Conservation (phyloP, 2,797 vertebrate genomes). For the Anniella stebbinsi region DNA sequence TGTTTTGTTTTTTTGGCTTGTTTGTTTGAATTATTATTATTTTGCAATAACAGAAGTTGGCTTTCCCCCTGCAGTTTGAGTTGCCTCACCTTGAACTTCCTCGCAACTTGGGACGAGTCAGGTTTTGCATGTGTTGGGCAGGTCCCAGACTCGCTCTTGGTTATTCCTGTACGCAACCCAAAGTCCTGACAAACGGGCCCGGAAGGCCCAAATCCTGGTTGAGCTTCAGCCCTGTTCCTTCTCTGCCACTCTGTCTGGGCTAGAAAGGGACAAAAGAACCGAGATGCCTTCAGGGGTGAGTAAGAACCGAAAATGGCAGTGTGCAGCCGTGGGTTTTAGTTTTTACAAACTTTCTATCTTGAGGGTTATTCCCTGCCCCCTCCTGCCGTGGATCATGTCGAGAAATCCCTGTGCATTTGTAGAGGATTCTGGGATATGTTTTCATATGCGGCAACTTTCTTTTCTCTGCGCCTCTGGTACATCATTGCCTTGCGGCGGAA, state of each 20-base stretch:
- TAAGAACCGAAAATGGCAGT: background rate
- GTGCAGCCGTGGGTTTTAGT: too few relatives aligned
- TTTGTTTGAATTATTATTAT: background rate
- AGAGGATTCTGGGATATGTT: background rate
- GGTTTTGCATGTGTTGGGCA: background rate
- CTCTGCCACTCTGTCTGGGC: background rate
- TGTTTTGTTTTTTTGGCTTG: too few relatives aligned
- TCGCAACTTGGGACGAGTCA: background rate
- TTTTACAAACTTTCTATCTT: too few relatives aligned
- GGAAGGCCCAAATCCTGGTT: too few relatives aligned
- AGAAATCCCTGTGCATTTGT: background rate
- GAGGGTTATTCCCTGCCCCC: background rate
- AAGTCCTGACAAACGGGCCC: background rate
- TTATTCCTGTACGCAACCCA: too few relatives aligned
- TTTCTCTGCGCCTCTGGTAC: too few relatives aligned
- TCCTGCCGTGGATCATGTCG: background rate
- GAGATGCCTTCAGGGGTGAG: background rate
- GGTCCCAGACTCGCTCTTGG: background rate
- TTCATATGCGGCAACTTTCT: background rate
- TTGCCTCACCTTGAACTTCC: background rate
- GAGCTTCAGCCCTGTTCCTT: background rate
- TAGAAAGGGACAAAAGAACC: background rate
- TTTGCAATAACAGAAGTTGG: background rate
- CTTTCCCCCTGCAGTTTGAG: background rate
- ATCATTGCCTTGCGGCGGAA: too few relatives aligned